Conservation (phyloP, 2,888 invertebrate genomes). For the Ligdia adustata region DNA sequence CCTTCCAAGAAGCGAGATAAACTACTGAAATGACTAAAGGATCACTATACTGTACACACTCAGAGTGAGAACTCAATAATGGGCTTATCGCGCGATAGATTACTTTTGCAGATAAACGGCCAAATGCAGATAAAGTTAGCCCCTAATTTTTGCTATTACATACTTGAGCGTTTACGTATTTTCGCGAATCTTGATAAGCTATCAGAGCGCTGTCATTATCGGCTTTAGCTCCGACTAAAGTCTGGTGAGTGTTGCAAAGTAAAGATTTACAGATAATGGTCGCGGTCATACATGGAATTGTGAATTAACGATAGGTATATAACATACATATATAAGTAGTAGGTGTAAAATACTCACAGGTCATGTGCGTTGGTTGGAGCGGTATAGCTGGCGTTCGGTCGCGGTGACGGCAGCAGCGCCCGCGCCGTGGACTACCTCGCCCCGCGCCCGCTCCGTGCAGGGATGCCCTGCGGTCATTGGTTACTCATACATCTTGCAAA, state of each 20-base stretch:
- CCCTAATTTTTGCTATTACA: conserved; percentile 28
- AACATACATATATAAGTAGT: not conserved
- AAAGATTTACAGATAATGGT: too few relatives aligned
- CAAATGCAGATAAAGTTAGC: conserved; percentile 33
- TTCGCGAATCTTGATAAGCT: conserved; percentile 34
- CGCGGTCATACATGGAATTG: conserved; percentile 9
- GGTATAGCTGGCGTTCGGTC: conserved; percentile 45
- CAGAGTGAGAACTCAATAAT: conserved; percentile 20
- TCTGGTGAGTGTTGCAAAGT: conserved; percentile 16
- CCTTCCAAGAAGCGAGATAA: conserved; percentile 20
- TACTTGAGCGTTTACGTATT: conserved; percentile 27
- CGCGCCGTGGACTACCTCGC: conserved; percentile 52
- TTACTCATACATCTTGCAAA: conserved; percentile 73
- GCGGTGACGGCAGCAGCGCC: conserved; percentile 39
- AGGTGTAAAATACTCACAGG: conserved; percentile 49
- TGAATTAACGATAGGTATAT: not conserved
- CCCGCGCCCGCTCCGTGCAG: conserved; percentile 59
- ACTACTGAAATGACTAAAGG: conserved; percentile 10
- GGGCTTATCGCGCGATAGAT: conserved; percentile 23
- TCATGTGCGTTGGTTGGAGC: conserved; percentile 48
- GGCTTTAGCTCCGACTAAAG: conserved; percentile 22
- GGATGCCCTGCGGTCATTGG: conserved; percentile 73
- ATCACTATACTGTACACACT: conserved; percentile 19
- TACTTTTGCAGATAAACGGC: conserved; percentile 27
- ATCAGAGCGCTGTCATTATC: conserved; percentile 24